Conservation (phyloP, 2,797 vertebrate species). For the Cossypha caffra region DNA sequence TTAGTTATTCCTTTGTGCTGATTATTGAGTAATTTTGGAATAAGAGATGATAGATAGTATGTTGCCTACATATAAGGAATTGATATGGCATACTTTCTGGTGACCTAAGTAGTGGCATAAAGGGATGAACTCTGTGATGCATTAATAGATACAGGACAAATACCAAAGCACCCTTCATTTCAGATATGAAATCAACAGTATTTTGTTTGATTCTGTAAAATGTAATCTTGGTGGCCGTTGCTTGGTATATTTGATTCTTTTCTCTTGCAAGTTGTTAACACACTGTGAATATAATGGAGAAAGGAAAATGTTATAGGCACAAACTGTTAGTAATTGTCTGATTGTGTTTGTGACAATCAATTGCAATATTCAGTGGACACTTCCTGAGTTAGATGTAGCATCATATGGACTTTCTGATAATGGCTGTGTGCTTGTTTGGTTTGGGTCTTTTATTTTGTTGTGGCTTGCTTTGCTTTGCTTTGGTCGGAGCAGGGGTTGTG, state of each 20-base stretch:
- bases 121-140: neutral
- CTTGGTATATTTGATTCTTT: conserved; percentile 14
- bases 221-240: neutral
- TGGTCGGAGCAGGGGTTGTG: neutral
- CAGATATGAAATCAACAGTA: neutral
- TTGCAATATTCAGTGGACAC: neutral
- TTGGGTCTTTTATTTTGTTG: neutral
- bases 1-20: neutral
- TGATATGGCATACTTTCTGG: neutral
- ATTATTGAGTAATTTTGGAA: neutral
- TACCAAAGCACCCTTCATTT: neutral
- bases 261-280: conserved; percentile 31
- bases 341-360: neutral
- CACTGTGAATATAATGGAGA: neutral
- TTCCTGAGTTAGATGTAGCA: neutral
- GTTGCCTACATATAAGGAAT: neutral
- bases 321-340: neutral
- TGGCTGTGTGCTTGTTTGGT: neutral
- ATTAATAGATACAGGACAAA: neutral
- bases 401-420: neutral
- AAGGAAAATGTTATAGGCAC: conserved; percentile 1
- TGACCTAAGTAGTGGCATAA: neutral
- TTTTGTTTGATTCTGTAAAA: conserved; percentile 46
- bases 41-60: neutral
- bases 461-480: neutral